These are phyloP conservation scores for Caenorhabditis briggsae DNA, from an alignment of 1,140 invertebrate species.

Conservation along the genomic window DNA sequence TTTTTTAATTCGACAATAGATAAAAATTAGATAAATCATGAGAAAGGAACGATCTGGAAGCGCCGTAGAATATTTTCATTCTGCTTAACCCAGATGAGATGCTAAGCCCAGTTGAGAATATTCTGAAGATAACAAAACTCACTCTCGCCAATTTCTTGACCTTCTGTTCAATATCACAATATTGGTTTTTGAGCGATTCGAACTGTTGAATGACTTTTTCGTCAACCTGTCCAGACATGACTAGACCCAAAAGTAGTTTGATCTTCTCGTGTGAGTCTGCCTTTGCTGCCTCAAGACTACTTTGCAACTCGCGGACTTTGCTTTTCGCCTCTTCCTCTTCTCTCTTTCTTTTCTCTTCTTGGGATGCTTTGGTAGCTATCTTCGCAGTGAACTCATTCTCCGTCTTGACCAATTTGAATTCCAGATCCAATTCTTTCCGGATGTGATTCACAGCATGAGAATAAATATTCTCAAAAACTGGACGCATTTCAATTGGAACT, in stretches of 20 bases:
- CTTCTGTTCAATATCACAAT: conserved; percentile 18
- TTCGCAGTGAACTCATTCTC: not conserved
- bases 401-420: not conserved
- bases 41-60: not conserved
- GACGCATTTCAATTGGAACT: not conserved
- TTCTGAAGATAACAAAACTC: not conserved
- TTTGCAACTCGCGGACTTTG: not conserved
- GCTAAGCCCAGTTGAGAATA: too few relatives aligned
- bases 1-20: too few relatives aligned
- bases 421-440: not conserved
- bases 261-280: not conserved
- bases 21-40: too few relatives aligned
- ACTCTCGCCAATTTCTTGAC: conserved; percentile 21
- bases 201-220: not conserved
- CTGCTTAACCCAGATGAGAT: too few relatives aligned
- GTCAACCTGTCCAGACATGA: not conserved
- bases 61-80: not conserved
- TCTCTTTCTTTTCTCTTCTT: conserved; percentile 23
- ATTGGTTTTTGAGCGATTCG: conserved; percentile 25
- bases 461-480: not conserved
- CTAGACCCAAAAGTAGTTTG: not conserved
- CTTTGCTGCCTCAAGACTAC: not conserved
- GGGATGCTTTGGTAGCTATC: not conserved
- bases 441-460: not conserved
- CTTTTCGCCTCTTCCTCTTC: not conserved